These are phyloP conservation scores for Hirundichthys speculiger DNA, from an alignment of 2,113 vertebrate species.

Conservation along the genomic window DNA sequence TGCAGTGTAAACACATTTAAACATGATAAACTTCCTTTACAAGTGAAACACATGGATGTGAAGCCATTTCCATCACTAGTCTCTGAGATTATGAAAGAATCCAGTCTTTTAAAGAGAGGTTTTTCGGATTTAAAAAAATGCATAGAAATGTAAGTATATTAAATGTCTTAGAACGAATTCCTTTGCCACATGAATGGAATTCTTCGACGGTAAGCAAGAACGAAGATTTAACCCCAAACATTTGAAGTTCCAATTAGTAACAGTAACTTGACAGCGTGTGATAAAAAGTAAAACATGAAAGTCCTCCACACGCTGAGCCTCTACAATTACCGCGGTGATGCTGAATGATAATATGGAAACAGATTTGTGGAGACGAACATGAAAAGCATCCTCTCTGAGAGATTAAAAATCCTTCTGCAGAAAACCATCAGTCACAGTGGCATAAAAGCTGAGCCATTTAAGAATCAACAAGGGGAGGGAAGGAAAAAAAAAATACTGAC, in stretches of 20 bases:
- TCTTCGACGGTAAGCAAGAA: slow-evolving; percentile 19
- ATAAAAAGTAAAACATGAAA: slow-evolving; percentile 45
- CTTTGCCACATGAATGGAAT: not conserved
- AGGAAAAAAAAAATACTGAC: slow-evolving; percentile 16
- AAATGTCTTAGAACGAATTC: not conserved
- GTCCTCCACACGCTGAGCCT: slow-evolving; percentile 10
- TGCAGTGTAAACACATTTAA: not conserved
- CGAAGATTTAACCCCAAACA: slow-evolving; percentile 25
- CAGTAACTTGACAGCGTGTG: slow-evolving; percentile 17
- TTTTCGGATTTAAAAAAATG: no score
- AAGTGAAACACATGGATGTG: no score
- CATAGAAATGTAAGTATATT: no score
- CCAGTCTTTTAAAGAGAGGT: no score
- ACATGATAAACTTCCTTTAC: no score
- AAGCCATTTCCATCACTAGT: no score
- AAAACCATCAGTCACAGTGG: slow-evolving; percentile 44
- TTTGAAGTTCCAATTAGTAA: slow-evolving; percentile 35
- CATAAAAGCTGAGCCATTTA: slow-evolving; percentile 52
- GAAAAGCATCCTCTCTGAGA: slow-evolving; percentile 32
- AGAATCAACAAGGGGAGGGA: slow-evolving; percentile 31
- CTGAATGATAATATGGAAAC: slow-evolving; percentile 37
- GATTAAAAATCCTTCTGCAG: slow-evolving; percentile 24
- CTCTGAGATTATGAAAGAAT: no score
- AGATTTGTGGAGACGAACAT: slow-evolving; percentile 43
- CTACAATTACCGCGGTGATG: slow-evolving; percentile 47